phyloP scores from a whole-genome alignment of 2,797 vertebrate species.

The Falco rusticolus region DNA sequence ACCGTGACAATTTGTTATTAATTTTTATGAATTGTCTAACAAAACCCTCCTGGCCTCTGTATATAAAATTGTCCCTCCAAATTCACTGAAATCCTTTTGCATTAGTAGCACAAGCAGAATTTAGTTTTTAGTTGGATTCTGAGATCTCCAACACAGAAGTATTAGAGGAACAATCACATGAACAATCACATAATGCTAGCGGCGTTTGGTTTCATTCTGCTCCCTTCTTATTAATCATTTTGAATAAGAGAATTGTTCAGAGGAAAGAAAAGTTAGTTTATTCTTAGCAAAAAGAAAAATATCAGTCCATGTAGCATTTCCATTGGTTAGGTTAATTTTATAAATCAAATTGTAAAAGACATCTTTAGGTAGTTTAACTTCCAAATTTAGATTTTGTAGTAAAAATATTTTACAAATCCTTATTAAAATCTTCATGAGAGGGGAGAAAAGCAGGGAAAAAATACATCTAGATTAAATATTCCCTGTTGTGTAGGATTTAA shows the following conservation, averaged over 20 bases:
- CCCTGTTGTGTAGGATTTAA: not conserved
- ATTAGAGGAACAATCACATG: not conserved
- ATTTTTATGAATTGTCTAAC: not conserved
- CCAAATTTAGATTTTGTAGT: not conserved
- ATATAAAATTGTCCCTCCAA: not conserved
- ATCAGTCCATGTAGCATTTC: not conserved
- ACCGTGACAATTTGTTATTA: not conserved
- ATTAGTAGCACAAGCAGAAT: not conserved
- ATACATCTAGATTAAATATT: not conserved
- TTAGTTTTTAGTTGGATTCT: not conserved
- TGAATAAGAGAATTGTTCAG: not conserved
- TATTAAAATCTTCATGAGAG: not conserved
- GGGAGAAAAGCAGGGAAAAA: not conserved
- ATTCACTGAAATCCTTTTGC: not conserved
- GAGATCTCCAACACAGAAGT: not conserved
- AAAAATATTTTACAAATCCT: conserved; percentile 13
- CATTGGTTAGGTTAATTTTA: not conserved
- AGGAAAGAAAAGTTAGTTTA: not conserved
- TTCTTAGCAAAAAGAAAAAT: not conserved
- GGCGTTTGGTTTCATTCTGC: conserved; percentile 25
- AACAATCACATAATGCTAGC: not conserved
- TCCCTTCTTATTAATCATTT: not conserved
- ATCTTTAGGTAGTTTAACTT: not conserved
- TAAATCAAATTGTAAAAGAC: not conserved
- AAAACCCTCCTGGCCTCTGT: not conserved